Percentiles rank a stretch among this genome's conserved stretches.
These are phyloP conservation scores for Xiphophorus birchmanni DNA, from an alignment of 2,797 vertebrate species.

Conservation along the genomic window DNA sequence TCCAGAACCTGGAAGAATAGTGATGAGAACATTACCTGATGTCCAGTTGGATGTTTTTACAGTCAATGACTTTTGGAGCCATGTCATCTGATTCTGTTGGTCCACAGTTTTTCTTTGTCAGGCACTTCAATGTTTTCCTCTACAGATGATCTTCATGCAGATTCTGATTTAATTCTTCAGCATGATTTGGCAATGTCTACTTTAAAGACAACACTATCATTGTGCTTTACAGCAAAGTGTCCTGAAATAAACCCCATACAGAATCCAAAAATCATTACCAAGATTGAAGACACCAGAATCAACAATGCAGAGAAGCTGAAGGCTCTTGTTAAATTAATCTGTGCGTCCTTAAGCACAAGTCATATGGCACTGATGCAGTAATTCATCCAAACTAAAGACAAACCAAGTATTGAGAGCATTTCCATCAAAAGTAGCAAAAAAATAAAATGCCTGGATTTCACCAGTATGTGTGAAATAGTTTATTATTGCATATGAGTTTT, in stretches of 20 bases:
- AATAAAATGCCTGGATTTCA: not conserved
- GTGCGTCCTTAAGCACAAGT: not conserved
- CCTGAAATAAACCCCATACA: not conserved
- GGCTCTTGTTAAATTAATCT: not conserved
- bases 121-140: not conserved
- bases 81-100: not conserved
- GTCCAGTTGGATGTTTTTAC: not conserved
- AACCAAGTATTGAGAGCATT: not conserved
- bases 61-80: not conserved
- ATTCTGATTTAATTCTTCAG: not conserved
- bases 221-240: not conserved
- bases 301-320: slow-evolving; percentile 2
- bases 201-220: not conserved
- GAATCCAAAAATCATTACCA: not conserved
- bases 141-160: not conserved
- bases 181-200: not conserved
- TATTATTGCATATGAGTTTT: not conserved
- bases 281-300: not conserved
- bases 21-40: not conserved
- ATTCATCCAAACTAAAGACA: not conserved
- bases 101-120: not conserved
- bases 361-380: not conserved
- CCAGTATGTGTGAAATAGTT: not conserved
- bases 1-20: not conserved
- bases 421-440: not conserved